Base-by-base conservation (phyloP, 2,113 vertebrate genomes). In the Apodemus sylvaticus region DNA sequence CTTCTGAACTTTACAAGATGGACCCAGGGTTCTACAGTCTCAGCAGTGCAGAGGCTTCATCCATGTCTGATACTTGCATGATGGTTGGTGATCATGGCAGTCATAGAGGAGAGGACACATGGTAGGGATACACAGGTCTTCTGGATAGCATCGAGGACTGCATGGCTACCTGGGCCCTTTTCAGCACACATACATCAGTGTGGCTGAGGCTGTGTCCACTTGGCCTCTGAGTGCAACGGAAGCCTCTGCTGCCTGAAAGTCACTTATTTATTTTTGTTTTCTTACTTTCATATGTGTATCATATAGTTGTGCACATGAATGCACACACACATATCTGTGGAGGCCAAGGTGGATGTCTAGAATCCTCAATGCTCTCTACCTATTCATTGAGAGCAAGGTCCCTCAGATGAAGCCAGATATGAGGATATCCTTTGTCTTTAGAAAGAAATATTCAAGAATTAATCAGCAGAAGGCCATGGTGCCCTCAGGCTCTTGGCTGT, bases 21-120 rank as follows among this genome's bases (percentile, higher is more conserved):
- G 60, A 60, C 39, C 22, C 12, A 19, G 58, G 71, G 66, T 94
- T 89, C 53, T 36, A 55, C 6, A 51, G 73, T 70, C 92, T 39
- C 48, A 53, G 3, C 45, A 0, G 39, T 22, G 16, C n/a, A 60
- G 53, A 78, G 29, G 20, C 86, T 42, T 88, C 76, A 48, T 13
- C 66, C 3, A 3, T 0, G 0, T 64, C 83, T 82, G 58, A 45
- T 79, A 74, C 92, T 85, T 93, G 51, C 14, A 7, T 81, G 95
- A 42, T 73, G 42, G 74, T 93, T 45, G 55, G 87, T 92, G 79
- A 89, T 86, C 94, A 89, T 24, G 71, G 91, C 86, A 77, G 76
- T 95, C 93, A 48, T 0, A 51, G 91, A 62, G 70, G 81, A 24
- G 45, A 89, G 53, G 60, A 73, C 91, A 92, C 10, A 19, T 60